phyloP scores from a whole-genome alignment of 1,140 invertebrate genomes.

The Luehdorfia chinensis region DNA sequence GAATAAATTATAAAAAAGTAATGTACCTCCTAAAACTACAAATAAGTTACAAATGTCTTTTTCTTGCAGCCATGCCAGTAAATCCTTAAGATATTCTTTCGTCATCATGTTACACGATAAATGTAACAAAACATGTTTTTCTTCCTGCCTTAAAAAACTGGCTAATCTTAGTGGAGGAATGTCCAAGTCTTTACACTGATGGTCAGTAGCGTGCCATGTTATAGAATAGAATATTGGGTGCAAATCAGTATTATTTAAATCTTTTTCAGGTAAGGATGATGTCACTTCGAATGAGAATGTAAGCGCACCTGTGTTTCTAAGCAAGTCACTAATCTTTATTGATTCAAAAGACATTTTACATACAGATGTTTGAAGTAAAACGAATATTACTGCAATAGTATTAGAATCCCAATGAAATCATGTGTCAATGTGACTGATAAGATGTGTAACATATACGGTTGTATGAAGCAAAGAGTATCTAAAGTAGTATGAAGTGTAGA shows the following conservation, averaged over 20 bases:
- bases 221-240: conserved; percentile 56
- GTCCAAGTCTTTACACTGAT: conserved; percentile 43
- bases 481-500: too few relatives aligned
- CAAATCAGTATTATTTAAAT: conserved; percentile 36
- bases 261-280: conserved; percentile 37
- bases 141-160: conserved; percentile 31
- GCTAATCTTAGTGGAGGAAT: conserved; percentile 49
- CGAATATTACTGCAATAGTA: background rate
- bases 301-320: conserved; percentile 29
- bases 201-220: conserved; percentile 59
- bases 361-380: too few relatives aligned
- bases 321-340: conserved; percentile 42
- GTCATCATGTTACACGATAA: conserved; percentile 55
- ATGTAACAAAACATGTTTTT: conserved; percentile 53
- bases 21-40: conserved; percentile 55
- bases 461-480: too few relatives aligned
- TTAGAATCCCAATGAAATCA: background rate
- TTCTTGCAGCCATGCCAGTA: conserved; percentile 38
- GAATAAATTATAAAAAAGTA: background rate
- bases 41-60: conserved; percentile 56
- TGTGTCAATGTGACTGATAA: conserved; percentile 11
- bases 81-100: conserved; percentile 37
- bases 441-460: too few relatives aligned
- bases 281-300: conserved; percentile 64
- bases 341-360: conserved; percentile 1